Percentiles rank a stretch among this genome's conserved stretches.
Conservation (phyloP, 2,797 vertebrate species). For the Kryptopterus vitreolus region DNA sequence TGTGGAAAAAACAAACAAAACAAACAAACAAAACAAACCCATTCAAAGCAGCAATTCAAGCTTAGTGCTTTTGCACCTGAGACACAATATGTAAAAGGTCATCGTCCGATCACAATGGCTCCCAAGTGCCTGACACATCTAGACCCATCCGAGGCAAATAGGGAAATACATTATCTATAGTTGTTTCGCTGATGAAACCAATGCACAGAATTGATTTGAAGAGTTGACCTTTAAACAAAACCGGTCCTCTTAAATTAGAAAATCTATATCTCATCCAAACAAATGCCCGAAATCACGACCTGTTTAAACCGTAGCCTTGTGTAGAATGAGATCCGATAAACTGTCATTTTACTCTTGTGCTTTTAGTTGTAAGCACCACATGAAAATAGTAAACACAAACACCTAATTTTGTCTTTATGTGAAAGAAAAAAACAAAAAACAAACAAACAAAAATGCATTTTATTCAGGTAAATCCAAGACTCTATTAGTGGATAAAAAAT, state of each 20-base stretch:
- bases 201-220: constrained; percentile 64
- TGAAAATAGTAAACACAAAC: neutral
- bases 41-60: constrained; percentile 1
- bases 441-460: neutral
- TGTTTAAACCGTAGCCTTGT: constrained; percentile 3
- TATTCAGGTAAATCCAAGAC: neutral
- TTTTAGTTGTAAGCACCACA: neutral
- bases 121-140: constrained; percentile 41
- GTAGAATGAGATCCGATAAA: constrained; percentile 5
- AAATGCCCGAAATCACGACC: constrained; percentile 8
- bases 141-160: constrained; percentile 34
- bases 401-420: neutral
- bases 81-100: constrained; percentile 60
- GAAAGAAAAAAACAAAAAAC: neutral
- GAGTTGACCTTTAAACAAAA: constrained; percentile 59
- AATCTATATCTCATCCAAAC: constrained; percentile 40
- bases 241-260: constrained; percentile 27
- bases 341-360: neutral
- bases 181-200: constrained; percentile 62
- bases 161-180: constrained; percentile 61
- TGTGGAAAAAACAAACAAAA: too few relatives aligned
- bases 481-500: constrained; percentile 10
- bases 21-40: neutral
- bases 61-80: constrained; percentile 14
- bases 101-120: constrained; percentile 38